A percentile compares a stretch with the other conserved stretches of the same genome.
Conservation (phyloP, 53 echinoderm and acorn worm genomes). For the Patiria pectinifera region DNA sequence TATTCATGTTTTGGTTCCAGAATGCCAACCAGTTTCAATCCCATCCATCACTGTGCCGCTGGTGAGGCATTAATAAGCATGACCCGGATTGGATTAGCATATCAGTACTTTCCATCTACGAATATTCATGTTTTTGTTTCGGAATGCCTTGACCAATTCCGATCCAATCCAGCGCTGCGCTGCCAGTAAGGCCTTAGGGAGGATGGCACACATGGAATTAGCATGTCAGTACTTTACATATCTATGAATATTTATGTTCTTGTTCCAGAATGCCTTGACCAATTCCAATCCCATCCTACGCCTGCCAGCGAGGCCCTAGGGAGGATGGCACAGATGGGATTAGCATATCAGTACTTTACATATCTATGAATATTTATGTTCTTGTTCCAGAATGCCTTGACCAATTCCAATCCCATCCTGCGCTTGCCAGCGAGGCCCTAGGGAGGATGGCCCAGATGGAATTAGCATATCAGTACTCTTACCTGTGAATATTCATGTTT, state of each 20-base stretch:
- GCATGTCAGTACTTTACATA: neutral
- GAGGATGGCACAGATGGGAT: neutral
- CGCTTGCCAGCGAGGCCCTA: neutral
- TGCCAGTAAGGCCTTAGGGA: neutral
- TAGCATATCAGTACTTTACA: neutral
- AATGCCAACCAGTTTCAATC: too few species aligned
- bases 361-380: conserved; percentile 7
- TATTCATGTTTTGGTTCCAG: too few species aligned
- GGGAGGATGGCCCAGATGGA: neutral
- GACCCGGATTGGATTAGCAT: neutral
- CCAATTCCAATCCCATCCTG: too few species aligned
- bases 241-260: conserved; percentile 7
- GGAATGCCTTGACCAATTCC: too few species aligned
- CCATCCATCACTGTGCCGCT: neutral
- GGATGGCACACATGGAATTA: neutral
- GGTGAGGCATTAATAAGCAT: neutral
- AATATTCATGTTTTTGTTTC: conserved; percentile 17
- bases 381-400: too few species aligned
- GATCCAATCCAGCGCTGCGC: too few species aligned
- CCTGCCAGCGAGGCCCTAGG: neutral
- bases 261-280: too few species aligned
- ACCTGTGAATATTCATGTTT: conserved; percentile 8
- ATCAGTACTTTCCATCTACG: neutral
- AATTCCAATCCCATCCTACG: too few species aligned
- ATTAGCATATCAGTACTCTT: neutral